phyloP scores from a whole-genome alignment of 2,113 vertebrate species.

The Nesogale talazaci region DNA sequence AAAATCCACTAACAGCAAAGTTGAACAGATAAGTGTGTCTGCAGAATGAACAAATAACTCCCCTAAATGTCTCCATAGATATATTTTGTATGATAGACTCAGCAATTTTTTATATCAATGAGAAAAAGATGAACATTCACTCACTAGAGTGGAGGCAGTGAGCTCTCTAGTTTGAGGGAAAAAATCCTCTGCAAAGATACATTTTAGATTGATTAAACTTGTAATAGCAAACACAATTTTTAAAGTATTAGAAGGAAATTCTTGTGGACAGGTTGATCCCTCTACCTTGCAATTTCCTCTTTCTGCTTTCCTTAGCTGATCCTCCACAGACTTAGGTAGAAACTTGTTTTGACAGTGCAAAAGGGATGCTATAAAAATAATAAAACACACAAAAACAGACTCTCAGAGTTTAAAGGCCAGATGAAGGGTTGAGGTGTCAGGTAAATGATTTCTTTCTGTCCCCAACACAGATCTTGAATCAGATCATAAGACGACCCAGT shows the following conservation, averaged over 20 bases:
- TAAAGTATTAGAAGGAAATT: constrained; percentile 15
- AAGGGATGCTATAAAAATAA: not conserved
- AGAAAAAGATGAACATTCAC: not conserved
- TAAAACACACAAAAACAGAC: not conserved
- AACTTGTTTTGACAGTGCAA: not conserved
- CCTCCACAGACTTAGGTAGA: not conserved
- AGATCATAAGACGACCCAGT: not conserved
- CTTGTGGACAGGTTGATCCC: not conserved
- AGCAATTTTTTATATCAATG: not conserved
- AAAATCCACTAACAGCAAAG: not conserved
- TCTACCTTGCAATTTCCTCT: not conserved
- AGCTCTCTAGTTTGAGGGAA: not conserved
- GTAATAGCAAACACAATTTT: not conserved
- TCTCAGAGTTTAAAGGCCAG: not conserved
- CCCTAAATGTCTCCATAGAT: not conserved
- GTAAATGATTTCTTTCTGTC: not conserved
- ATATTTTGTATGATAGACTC: not conserved
- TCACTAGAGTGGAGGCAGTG: not conserved
- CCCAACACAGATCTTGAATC: not conserved
- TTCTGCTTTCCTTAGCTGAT: not conserved
- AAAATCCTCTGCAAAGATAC: not conserved
- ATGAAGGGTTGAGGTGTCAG: not conserved
- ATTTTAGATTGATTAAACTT: not conserved
- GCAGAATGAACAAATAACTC: not conserved
- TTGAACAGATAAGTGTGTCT: not conserved